Conservation (phyloP, 2,113 vertebrate genomes). For the Salminus brasiliensis region DNA sequence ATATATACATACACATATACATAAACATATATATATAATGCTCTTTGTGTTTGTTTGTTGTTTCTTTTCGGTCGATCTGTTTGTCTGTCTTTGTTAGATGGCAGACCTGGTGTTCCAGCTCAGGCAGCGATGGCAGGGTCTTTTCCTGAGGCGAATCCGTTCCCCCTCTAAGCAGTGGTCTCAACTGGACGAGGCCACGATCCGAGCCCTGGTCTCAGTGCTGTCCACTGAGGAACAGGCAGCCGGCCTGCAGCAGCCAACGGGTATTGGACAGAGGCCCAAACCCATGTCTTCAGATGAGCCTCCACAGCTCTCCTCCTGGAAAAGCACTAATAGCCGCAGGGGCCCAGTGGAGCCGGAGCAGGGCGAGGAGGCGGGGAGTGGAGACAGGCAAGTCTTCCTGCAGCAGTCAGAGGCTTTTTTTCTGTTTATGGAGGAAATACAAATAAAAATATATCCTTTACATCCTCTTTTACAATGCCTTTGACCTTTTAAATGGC, state of each 20-base stretch:
- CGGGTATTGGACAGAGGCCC: slow-evolving; percentile 92
- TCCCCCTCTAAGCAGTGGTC: slow-evolving; percentile 87
- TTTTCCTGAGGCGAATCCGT: slow-evolving; percentile 87
- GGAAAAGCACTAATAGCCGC: slow-evolving; percentile 71
- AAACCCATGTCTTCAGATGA: slow-evolving; percentile 83
- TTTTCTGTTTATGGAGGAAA: too few relatives aligned
- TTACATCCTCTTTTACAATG: too few relatives aligned
- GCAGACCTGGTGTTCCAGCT: slow-evolving; percentile 85
- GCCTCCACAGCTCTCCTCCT: slow-evolving; percentile 61
- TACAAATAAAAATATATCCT: too few relatives aligned
- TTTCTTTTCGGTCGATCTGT: not conserved
- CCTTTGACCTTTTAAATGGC: too few relatives aligned
- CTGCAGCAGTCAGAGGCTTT: not conserved
- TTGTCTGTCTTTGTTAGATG: slow-evolving; percentile 67
- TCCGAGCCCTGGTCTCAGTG: slow-evolving; percentile 83
- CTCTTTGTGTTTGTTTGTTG: not conserved
- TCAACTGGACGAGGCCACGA: slow-evolving; percentile 84
- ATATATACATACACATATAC: too few relatives aligned
- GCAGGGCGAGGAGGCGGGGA: slow-evolving; percentile 65
- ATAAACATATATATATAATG: not conserved
- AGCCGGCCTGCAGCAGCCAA: slow-evolving; percentile 87
- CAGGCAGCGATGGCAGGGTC: slow-evolving; percentile 90
- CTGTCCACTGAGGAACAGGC: slow-evolving; percentile 85
- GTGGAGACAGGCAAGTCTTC: slow-evolving; percentile 75
- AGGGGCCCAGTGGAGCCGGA: slow-evolving; percentile 71